These are phyloP conservation scores for Globia sparganii DNA, from an alignment of 2,888 invertebrate species.

Conservation along the genomic window DNA sequence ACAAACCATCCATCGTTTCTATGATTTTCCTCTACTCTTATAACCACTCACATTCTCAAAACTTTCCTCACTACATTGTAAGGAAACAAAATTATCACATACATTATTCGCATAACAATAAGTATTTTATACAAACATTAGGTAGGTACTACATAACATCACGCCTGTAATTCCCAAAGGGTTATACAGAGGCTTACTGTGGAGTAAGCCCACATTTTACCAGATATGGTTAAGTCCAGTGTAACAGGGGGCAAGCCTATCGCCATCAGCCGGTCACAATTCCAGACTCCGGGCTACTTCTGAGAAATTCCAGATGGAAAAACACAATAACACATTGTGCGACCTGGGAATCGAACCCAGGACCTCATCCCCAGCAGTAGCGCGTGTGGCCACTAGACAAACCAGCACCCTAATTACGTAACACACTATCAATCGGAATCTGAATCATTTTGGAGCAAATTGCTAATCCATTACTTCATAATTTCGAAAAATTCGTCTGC, in stretches of 20 bases:
- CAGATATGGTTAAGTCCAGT: not conserved
- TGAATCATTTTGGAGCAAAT: too few relatives aligned
- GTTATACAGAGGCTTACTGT: not conserved
- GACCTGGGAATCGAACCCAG: not conserved
- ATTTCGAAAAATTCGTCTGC: too few relatives aligned
- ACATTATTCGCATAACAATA: not conserved
- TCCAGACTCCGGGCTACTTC: not conserved
- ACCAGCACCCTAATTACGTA: too few relatives aligned
- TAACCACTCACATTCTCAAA: slow-evolving; percentile 1
- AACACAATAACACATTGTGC: not conserved
- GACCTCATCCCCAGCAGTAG: not conserved
- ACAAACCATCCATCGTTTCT: not conserved
- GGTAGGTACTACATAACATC: not conserved
- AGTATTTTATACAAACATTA: not conserved
- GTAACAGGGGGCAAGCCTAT: not conserved
- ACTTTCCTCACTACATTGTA: not conserved
- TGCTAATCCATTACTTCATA: too few relatives aligned
- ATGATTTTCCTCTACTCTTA: not conserved
- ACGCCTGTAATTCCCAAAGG: not conserved
- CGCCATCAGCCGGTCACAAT: not conserved
- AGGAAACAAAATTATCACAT: not conserved
- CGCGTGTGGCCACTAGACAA: not conserved
- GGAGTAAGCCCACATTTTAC: not conserved
- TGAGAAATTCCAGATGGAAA: not conserved
- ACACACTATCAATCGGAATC: too few relatives aligned